phyloP scores from a whole-genome alignment of 2,113 vertebrate genomes.

The Gallinago undulata region DNA sequence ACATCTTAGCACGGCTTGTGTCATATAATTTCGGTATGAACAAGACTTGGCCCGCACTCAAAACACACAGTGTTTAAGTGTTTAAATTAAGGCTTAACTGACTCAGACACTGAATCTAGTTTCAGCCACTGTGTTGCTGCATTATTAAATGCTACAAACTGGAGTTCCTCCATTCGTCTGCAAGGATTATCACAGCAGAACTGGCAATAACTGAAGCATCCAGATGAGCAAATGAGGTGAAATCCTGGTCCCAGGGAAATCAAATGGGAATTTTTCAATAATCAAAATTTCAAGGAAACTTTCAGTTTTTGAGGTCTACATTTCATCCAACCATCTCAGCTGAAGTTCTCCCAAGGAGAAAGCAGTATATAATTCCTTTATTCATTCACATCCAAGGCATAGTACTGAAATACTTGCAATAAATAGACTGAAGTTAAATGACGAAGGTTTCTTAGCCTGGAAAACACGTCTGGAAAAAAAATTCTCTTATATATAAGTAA shows the following conservation, averaged over 20 bases:
- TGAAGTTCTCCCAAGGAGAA: background rate
- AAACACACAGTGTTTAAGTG: conserved; percentile 28
- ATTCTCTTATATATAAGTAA: background rate
- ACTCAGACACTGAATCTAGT: background rate
- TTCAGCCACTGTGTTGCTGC: background rate
- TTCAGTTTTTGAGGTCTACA: background rate
- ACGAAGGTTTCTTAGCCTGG: background rate
- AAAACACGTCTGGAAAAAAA: background rate
- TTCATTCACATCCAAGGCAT: background rate
- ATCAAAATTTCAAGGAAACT: too few species aligned
- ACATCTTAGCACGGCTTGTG: background rate
- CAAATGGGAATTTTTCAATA: background rate
- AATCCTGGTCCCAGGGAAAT: background rate
- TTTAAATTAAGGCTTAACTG: conserved; percentile 45
- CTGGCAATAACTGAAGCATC: background rate
- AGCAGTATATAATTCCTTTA: background rate
- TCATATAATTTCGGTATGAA: background rate
- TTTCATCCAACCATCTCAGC: background rate
- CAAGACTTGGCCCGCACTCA: conserved; percentile 30
- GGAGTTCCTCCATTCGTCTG: background rate
- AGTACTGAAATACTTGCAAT: background rate
- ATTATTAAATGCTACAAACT: background rate
- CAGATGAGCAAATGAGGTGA: background rate
- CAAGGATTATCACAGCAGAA: background rate
- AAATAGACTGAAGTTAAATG: background rate